Evolutionary conservation across 2,888 invertebrate species (phyloP).

Genomic region (Stratiomys singularior): DNA sequence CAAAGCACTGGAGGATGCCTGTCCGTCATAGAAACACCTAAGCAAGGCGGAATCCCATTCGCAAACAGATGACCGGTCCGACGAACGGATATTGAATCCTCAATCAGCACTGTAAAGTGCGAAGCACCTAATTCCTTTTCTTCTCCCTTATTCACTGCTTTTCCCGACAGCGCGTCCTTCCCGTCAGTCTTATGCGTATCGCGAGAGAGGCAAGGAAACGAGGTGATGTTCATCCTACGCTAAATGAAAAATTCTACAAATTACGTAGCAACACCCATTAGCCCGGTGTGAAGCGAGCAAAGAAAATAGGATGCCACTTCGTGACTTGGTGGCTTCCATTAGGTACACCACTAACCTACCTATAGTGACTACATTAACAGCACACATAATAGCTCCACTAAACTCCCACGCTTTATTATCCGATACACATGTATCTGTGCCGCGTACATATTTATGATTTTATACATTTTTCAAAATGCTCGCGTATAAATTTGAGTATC

Average conservation of each 20-base stretch:
- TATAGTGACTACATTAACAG: neutral
- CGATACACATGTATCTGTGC: neutral
- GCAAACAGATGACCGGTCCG: neutral
- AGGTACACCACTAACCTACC: neutral
- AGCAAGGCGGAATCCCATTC: neutral
- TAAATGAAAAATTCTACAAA: neutral
- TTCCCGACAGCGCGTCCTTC: neutral
- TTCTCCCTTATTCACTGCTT: neutral
- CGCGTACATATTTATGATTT: neutral
- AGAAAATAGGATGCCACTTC: neutral
- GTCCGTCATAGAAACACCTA: neutral
- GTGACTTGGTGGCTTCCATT: neutral
- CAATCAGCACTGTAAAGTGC: neutral
- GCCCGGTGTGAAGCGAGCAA: neutral
- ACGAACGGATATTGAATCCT: constrained; percentile 14
- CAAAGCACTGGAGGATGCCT: neutral
- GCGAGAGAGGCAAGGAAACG: neutral
- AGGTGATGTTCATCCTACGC: neutral
- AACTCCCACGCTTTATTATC: neutral
- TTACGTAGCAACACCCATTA: neutral
- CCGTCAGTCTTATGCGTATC: neutral
- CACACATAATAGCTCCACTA: constrained; percentile 14
- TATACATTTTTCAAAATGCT: neutral
- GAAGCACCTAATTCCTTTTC: neutral
- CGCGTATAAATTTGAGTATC: neutral